Evolutionary conservation across 2,113 vertebrate species (phyloP).

Genomic region (Chrysochloris asiatica): DNA sequence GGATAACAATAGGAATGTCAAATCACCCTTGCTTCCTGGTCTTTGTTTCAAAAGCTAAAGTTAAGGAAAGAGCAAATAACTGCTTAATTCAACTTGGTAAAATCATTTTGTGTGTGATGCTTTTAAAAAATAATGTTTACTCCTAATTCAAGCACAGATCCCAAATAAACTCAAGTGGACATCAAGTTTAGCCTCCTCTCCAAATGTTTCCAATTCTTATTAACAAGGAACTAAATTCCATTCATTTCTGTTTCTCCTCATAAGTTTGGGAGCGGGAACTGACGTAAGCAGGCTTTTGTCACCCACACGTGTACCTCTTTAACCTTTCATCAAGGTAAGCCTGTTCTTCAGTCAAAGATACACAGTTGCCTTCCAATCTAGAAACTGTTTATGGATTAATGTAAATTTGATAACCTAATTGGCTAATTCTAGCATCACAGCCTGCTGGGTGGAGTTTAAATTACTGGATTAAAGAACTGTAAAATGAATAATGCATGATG

Average conservation of each 20-base stretch:
- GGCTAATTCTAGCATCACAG: background rate
- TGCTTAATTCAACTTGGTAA: constrained; percentile 13
- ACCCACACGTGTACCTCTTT: background rate
- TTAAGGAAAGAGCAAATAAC: background rate
- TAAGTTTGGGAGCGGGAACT: background rate
- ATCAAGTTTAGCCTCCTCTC: background rate
- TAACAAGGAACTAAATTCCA: background rate
- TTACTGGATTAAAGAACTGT: background rate
- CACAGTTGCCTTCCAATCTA: background rate
- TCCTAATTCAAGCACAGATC: constrained; percentile 10
- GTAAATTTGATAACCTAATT: background rate
- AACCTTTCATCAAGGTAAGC: background rate
- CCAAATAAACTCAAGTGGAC: background rate
- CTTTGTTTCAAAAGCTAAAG: background rate
- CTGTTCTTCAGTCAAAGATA: constrained; percentile 26
- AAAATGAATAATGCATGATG: constrained; percentile 28
- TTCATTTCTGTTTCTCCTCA: background rate
- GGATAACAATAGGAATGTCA: background rate
- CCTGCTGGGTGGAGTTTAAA: constrained; percentile 11
- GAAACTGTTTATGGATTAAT: constrained; percentile 26
- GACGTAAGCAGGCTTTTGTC: background rate
- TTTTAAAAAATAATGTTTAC: constrained; percentile 22
- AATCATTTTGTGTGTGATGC: background rate
- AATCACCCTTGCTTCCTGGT: background rate
- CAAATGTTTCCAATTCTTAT: constrained; percentile 19